These are phyloP conservation scores for Trachelus stipa DNA, from an alignment of 2,888 invertebrate species.

Conservation along the genomic window DNA sequence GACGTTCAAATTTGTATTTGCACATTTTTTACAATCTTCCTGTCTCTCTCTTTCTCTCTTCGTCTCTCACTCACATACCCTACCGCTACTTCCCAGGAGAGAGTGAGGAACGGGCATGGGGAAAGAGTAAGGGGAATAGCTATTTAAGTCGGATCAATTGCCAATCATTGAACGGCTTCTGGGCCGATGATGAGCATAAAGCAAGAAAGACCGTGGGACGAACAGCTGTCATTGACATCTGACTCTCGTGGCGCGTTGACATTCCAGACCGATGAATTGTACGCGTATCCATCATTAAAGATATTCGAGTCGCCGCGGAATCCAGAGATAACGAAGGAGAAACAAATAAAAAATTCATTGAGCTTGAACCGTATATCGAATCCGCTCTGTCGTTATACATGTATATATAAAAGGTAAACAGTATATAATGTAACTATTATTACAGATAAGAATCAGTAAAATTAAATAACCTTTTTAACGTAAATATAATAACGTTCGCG, in stretches of 20 bases:
- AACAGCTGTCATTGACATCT: slow-evolving; percentile 35
- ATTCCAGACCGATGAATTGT: slow-evolving; percentile 47
- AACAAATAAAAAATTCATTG: background rate
- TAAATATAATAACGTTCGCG: background rate
- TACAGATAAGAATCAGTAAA: background rate
- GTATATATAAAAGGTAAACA: background rate
- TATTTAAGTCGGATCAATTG: slow-evolving; percentile 29
- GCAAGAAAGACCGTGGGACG: slow-evolving; percentile 35
- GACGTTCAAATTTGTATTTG: background rate
- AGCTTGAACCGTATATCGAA: background rate
- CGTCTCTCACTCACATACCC: background rate
- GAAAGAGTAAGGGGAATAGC: background rate
- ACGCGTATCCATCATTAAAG: background rate
- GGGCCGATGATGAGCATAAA: slow-evolving; percentile 24
- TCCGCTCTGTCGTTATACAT: too few relatives aligned
- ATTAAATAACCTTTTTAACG: background rate
- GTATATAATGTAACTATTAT: background rate
- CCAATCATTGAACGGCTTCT: slow-evolving; percentile 31
- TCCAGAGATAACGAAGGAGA: background rate
- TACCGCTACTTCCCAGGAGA: background rate
- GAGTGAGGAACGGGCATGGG: background rate
- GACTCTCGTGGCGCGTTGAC: slow-evolving; percentile 36
- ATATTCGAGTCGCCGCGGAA: background rate
- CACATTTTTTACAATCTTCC: background rate
- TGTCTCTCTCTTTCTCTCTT: too few relatives aligned